Conservation (phyloP, 2,113 vertebrate species). For the Ondatra zibethicus region DNA sequence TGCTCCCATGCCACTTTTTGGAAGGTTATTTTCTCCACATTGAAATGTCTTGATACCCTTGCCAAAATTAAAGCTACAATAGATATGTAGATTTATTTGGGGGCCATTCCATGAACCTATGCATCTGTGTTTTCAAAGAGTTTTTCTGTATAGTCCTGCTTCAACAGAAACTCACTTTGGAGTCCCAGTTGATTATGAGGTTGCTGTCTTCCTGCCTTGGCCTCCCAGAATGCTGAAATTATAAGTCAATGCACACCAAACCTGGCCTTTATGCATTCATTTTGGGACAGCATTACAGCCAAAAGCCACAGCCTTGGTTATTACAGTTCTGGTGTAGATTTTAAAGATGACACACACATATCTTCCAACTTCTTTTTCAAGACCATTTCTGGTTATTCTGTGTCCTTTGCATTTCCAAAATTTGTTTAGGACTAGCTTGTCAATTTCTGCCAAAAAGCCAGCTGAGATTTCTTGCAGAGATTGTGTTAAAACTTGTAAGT, state of each 20-base stretch:
- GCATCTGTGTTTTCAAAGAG: background rate
- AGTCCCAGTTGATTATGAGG: background rate
- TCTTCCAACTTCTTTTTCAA: background rate
- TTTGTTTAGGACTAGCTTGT: background rate
- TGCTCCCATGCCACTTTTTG: too few species aligned
- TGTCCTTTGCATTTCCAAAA: background rate
- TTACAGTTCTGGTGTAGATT: background rate
- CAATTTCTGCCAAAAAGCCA: background rate
- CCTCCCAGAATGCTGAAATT: background rate
- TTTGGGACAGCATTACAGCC: background rate
- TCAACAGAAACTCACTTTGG: background rate
- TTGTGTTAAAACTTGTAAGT: background rate
- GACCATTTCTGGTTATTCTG: background rate
- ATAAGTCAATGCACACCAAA: background rate
- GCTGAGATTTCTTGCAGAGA: background rate
- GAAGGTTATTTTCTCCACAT: background rate
- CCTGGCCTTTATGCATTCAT: background rate
- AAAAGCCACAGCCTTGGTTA: background rate
- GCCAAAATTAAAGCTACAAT: background rate
- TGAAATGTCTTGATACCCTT: background rate
- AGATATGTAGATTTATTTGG: background rate
- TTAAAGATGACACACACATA: background rate
- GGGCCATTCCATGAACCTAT: background rate
- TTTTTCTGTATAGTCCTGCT: too few species aligned
- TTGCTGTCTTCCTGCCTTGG: background rate